Evolutionary conservation across 2,888 invertebrate genomes (phyloP).

Genomic region (Eulithis testata): DNA sequence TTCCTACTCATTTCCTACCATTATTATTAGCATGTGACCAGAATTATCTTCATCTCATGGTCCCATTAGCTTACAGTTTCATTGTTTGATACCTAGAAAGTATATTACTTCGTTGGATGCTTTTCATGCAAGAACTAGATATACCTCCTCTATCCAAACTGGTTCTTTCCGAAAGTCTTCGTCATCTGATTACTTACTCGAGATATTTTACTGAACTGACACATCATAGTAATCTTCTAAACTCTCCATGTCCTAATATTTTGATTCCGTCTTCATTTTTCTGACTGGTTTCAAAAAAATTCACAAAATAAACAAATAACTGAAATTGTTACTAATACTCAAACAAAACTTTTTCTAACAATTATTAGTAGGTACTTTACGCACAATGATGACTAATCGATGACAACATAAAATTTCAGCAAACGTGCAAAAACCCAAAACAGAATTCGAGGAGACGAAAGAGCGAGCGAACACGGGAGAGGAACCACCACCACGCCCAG

Average conservation of each 20-base stretch:
- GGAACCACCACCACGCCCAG: conserved; percentile 71
- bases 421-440: conserved; percentile 56
- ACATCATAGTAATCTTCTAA: not conserved
- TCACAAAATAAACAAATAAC: too few species aligned
- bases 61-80: conserved; percentile 56
- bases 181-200: conserved; percentile 44
- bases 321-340: not conserved
- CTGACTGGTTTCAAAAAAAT: too few species aligned
- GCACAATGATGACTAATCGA: conserved; percentile 31
- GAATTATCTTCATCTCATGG: conserved; percentile 54
- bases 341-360: not conserved
- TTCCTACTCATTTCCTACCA: conserved; percentile 45
- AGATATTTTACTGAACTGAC: not conserved
- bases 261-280: too few species aligned
- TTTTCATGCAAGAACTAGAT: conserved; percentile 50
- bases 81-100: conserved; percentile 48
- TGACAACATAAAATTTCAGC: conserved; percentile 60
- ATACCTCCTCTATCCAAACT: conserved; percentile 46
- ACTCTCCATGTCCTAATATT: too few species aligned
- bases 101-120: conserved; percentile 56
- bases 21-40: conserved; percentile 57
- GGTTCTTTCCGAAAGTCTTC: conserved; percentile 50
- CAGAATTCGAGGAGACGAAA: conserved; percentile 55
- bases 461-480: conserved; percentile 65
- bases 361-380: too few species aligned